phyloP scores from a whole-genome alignment of 2,888 invertebrate genomes.

The Luffia ferchaultella region DNA sequence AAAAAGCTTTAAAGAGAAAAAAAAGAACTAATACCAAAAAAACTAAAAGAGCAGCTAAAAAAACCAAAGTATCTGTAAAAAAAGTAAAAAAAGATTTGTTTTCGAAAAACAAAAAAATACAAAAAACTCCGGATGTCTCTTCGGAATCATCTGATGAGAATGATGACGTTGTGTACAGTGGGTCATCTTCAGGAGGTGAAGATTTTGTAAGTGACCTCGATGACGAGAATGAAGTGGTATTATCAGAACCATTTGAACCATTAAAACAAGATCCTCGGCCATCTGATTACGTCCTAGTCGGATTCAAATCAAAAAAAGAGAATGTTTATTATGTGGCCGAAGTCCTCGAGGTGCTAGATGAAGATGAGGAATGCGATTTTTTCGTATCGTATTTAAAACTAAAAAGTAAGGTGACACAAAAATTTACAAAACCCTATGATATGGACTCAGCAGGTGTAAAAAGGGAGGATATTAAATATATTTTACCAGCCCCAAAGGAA shows the following conservation, averaged over 20 bases:
- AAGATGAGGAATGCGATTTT: not conserved
- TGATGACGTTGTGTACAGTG: not conserved
- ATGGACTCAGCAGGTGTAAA: not conserved
- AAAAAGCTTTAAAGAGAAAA: not conserved
- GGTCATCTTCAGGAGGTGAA: not conserved
- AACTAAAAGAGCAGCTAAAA: not conserved
- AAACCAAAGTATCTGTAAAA: not conserved
- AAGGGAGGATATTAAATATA: not conserved
- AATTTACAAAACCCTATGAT: not conserved
- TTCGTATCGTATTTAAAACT: not conserved
- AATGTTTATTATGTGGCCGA: not conserved
- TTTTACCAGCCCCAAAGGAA: not conserved
- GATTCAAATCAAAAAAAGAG: not conserved
- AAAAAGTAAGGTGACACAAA: not conserved
- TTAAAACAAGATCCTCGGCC: not conserved
- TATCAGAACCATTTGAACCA: not conserved
- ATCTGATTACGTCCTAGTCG: not conserved
- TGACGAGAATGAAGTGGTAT: not conserved
- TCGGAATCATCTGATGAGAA: not conserved
- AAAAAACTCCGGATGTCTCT: not conserved
- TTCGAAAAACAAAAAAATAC: not conserved
- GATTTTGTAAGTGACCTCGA: not conserved
- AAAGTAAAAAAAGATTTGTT: too few relatives aligned
- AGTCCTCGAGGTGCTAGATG: not conserved
- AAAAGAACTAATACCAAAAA: too few relatives aligned